Evolutionary conservation across 53 echinoderm and acorn worm species (phyloP).

Genomic region (Antedon mediterranea): DNA sequence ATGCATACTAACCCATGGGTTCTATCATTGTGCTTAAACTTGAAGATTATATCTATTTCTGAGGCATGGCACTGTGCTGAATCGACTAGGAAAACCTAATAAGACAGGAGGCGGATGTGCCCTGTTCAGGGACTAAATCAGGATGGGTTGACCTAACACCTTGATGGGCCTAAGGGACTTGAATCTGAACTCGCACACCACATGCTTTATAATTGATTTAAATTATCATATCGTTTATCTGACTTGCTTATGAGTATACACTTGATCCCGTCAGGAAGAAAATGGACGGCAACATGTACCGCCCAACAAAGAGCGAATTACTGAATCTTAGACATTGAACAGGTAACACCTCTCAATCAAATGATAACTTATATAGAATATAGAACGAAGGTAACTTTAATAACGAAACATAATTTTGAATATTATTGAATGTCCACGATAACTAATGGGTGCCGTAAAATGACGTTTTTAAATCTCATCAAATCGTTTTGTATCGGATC

Average conservation of each 20-base stretch:
- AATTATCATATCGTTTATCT: constrained; percentile 1
- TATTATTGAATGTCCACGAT: too few relatives aligned
- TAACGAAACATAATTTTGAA: too few relatives aligned
- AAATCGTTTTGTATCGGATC: too few relatives aligned
- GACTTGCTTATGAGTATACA: background rate
- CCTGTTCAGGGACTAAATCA: background rate
- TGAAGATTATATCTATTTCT: background rate
- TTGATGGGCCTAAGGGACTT: background rate
- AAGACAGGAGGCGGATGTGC: background rate
- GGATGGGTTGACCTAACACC: background rate
- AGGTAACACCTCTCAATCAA: too few relatives aligned
- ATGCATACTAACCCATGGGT: too few relatives aligned
- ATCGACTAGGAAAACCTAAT: background rate
- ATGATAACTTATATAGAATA: too few relatives aligned
- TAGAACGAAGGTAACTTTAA: too few relatives aligned
- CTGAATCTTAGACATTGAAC: background rate
- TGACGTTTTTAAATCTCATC: too few relatives aligned
- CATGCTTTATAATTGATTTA: background rate
- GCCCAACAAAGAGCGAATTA: background rate
- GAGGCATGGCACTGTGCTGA: background rate
- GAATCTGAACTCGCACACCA: background rate
- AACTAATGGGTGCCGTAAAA: too few relatives aligned
- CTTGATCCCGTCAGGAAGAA: background rate
- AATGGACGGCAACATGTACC: background rate
- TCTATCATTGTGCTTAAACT: background rate